These are phyloP conservation scores for Apodemia duryi DNA, from an alignment of 2,888 invertebrate species.

Conservation along the genomic window DNA sequence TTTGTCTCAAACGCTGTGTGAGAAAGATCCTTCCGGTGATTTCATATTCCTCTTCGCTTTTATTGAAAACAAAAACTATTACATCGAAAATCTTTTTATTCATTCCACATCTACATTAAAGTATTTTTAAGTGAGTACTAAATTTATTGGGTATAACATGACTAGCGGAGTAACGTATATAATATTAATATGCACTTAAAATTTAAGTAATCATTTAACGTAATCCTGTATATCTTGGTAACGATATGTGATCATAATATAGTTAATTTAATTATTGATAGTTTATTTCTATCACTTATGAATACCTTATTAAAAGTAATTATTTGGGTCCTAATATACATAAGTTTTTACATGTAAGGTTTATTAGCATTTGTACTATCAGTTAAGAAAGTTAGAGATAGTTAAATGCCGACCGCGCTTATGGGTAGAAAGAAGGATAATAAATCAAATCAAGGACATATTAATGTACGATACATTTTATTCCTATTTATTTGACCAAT, in stretches of 20 bases:
- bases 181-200: slow-evolving; percentile 24
- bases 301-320: slow-evolving; percentile 20
- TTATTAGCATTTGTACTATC: not conserved
- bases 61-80: slow-evolving; percentile 58
- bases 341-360: not conserved
- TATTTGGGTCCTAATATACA: not conserved
- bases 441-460: not conserved
- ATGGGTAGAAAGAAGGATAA: not conserved
- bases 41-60: slow-evolving; percentile 71
- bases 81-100: slow-evolving; percentile 37
- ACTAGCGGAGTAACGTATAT: slow-evolving; percentile 54
- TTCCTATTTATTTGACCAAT: too few relatives aligned
- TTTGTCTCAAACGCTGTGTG: slow-evolving; percentile 60
- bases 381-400: not conserved
- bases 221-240: slow-evolving; percentile 23
- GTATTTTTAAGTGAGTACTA: slow-evolving; percentile 63
- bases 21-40: slow-evolving; percentile 62
- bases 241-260: slow-evolving; percentile 27
- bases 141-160: slow-evolving; percentile 75
- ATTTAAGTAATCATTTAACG: slow-evolving; percentile 15
- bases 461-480: not conserved
- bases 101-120: slow-evolving; percentile 49
- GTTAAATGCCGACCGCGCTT: too few relatives aligned
- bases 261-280: slow-evolving; percentile 18
- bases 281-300: slow-evolving; percentile 6